These are phyloP conservation scores for Acrobeloides nanus DNA, from an alignment of 2,888 invertebrate species.

Conservation along the genomic window DNA sequence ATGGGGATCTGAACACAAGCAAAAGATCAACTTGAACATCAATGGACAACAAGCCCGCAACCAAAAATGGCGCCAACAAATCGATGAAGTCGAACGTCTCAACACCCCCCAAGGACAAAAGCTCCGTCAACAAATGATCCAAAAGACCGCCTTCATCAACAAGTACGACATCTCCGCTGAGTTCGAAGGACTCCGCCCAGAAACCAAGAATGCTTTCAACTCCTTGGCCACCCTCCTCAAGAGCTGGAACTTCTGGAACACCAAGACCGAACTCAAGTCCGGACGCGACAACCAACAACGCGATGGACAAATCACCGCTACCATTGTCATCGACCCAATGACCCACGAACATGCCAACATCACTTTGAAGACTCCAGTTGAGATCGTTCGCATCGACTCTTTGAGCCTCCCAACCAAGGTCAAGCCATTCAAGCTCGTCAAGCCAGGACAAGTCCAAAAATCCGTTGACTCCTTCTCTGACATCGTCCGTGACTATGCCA, in stretches of 20 bases:
- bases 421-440: conserved; percentile 7
- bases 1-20: conserved; percentile 23
- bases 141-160: conserved; percentile 30
- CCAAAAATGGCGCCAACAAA: conserved; percentile 7
- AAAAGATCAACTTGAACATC: conserved; percentile 12
- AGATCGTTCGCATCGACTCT: conserved; percentile 20
- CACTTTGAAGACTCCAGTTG: conserved; percentile 31
- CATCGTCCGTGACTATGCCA: conserved; percentile 1
- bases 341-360: conserved; percentile 36
- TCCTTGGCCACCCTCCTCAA: conserved; percentile 30
- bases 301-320: too few relatives aligned
- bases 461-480: conserved; percentile 10
- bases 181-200: conserved; percentile 27
- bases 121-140: too few relatives aligned
- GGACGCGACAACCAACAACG: too few relatives aligned
- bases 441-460: conserved; percentile 9
- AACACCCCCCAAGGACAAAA: too few relatives aligned
- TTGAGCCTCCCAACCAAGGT: conserved; percentile 20
- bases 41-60: conserved; percentile 12
- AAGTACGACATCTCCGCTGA: conserved; percentile 26
- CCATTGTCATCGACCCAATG: conserved; percentile 36
- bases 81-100: conserved; percentile 18
- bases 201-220: conserved; percentile 17
- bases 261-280: conserved; percentile 13
- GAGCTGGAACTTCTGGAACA: conserved; percentile 26